Conservation (phyloP, 2,797 vertebrate genomes). For the Cynodonichthys magdalenae region DNA sequence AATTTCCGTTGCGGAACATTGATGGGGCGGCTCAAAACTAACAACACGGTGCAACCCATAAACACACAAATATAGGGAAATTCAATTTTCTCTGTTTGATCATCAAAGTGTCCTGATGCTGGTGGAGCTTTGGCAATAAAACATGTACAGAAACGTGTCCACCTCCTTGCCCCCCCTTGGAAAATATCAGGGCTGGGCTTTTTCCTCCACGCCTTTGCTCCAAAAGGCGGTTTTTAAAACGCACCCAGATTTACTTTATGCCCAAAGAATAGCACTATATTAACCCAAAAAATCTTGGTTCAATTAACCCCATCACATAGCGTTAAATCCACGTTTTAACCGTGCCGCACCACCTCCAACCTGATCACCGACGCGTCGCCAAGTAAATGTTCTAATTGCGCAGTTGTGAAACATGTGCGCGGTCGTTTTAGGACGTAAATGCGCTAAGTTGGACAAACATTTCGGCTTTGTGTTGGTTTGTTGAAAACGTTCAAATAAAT, state of each 20-base stretch:
- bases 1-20: conserved; percentile 57
- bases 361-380: conserved; percentile 6
- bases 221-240: conserved; percentile 37
- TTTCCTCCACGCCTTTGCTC: conserved; percentile 46
- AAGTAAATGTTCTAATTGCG: conserved; percentile 61
- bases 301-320: conserved; percentile 18
- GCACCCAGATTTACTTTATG: conserved; percentile 13
- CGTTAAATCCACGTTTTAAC: conserved; percentile 44
- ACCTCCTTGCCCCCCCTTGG: too few species aligned
- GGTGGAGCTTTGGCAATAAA: not conserved
- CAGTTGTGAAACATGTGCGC: conserved; percentile 62
- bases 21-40: conserved; percentile 30
- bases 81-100: conserved; percentile 4
- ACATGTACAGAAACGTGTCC: not conserved
- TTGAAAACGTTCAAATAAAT: not conserved
- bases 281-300: conserved; percentile 44
- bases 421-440: not conserved
- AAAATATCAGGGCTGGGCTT: not conserved
- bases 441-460: too few species aligned
- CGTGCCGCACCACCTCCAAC: conserved; percentile 38
- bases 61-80: not conserved
- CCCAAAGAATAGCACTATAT: conserved; percentile 46
- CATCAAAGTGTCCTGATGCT: not conserved
- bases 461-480: too few species aligned
- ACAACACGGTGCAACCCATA: conserved; percentile 50